Percentiles rank a stretch among this genome's conserved stretches.
Evolutionary conservation across 2,113 vertebrate genomes (phyloP).

Genomic region (Hemibagrus wyckioides): DNA sequence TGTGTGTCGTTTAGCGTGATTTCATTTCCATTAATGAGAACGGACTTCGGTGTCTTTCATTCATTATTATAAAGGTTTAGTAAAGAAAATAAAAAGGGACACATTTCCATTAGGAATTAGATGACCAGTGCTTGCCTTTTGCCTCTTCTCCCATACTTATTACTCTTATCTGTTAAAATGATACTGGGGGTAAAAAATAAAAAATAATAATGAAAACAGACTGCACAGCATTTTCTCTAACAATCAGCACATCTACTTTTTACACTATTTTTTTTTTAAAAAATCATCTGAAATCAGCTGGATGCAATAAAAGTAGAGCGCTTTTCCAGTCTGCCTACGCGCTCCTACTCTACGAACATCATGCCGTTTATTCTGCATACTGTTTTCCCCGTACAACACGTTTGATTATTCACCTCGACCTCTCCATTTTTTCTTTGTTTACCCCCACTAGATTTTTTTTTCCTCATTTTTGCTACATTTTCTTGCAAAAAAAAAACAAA

Average conservation of each 20-base stretch:
- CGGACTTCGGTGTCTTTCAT: background rate
- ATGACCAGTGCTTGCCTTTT: constrained; percentile 30
- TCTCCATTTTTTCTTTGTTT: constrained; percentile 31
- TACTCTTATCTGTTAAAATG: constrained; percentile 42
- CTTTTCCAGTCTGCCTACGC: constrained; percentile 53
- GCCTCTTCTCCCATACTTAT: constrained; percentile 24
- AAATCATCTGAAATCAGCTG: constrained; percentile 65
- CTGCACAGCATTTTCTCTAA: constrained; percentile 81
- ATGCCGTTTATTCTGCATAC: constrained; percentile 43
- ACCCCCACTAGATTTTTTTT: background rate
- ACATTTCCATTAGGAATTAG: constrained; percentile 7
- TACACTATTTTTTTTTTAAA: constrained; percentile 73
- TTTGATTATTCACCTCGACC: constrained; percentile 26
- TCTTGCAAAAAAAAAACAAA: constrained; percentile 36
- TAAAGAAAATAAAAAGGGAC: background rate
- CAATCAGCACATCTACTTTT: constrained; percentile 77
- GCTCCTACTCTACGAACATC: constrained; percentile 61
- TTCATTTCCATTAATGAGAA: constrained; percentile 1
- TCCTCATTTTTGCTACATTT: constrained; percentile 46
- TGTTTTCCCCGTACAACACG: constrained; percentile 47
- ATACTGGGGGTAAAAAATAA: constrained; percentile 76
- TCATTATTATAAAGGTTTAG: background rate
- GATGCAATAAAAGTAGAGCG: constrained; percentile 80
- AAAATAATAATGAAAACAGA: constrained; percentile 69
- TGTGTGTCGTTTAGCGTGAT: background rate